phyloP scores from a whole-genome alignment of 2,888 invertebrate genomes.

The Mythimna lalbum region DNA sequence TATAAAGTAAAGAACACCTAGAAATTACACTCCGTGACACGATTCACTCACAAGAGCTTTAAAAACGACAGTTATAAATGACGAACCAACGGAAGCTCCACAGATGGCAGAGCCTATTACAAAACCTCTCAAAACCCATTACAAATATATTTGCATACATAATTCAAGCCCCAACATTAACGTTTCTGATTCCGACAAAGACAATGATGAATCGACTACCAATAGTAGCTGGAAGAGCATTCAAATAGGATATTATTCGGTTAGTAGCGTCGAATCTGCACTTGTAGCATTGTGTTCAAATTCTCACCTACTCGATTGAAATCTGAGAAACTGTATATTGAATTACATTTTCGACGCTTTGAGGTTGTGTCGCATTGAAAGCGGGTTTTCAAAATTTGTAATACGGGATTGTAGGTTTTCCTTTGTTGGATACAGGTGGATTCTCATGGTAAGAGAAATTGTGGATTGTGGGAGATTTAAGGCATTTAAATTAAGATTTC shows the following conservation, averaged over 20 bases:
- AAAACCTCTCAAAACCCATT: constrained; percentile 37
- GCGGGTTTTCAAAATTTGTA: constrained; percentile 11
- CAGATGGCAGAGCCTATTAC: constrained; percentile 8
- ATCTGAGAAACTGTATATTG: constrained; percentile 55
- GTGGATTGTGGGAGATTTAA: neutral
- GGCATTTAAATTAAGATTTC: neutral
- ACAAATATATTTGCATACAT: constrained; percentile 28
- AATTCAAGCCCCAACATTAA: constrained; percentile 25
- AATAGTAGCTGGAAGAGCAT: constrained; percentile 36
- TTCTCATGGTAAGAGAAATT: neutral
- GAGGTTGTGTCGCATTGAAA: constrained; percentile 29
- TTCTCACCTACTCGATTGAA: constrained; percentile 57
- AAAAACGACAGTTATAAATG: constrained; percentile 30
- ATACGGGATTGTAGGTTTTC: neutral
- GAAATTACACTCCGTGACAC: neutral
- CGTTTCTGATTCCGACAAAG: constrained; percentile 42
- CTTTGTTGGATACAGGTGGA: neutral
- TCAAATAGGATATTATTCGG: constrained; percentile 49
- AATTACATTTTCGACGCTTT: constrained; percentile 52
- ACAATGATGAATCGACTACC: constrained; percentile 55
- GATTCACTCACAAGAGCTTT: neutral
- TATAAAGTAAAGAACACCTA: neutral
- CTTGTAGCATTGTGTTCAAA: constrained; percentile 44
- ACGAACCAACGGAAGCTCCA: constrained; percentile 13
- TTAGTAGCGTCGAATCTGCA: constrained; percentile 28